Conservation (phyloP, 92 coral and sea anemone species). For the Heteractis magnifica region DNA sequence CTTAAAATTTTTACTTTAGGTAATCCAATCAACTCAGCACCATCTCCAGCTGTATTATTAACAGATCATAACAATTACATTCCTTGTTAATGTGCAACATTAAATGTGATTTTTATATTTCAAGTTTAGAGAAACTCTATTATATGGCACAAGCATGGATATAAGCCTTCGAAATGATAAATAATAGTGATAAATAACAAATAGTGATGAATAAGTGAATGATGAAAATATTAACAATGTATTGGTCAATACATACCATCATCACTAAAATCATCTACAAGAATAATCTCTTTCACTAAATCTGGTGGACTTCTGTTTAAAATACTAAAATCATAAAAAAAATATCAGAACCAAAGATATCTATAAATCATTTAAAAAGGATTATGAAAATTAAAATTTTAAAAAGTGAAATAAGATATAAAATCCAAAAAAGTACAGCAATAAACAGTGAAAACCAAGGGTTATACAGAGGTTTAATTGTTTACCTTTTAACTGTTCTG, state of each 20-base stretch:
- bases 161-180: no score
- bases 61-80: neutral
- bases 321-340: constrained; percentile 61
- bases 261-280: constrained; percentile 93
- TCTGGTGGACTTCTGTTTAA: constrained; percentile 90
- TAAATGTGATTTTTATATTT: no score
- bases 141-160: no score
- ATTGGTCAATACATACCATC: constrained; percentile 55
- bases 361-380: neutral
- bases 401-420: no score
- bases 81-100: neutral
- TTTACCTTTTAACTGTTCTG: constrained; percentile 88
- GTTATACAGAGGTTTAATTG: neutral
- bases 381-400: neutral
- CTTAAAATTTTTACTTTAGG: constrained; percentile 89
- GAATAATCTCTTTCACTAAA: constrained; percentile 79
- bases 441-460: no score
- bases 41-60: constrained; percentile 72
- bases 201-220: no score
- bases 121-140: neutral
- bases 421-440: no score
- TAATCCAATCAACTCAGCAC: constrained; percentile 70
- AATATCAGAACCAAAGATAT: neutral
- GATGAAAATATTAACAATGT: no score
- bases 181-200: no score